phyloP scores from a whole-genome alignment of 2,797 vertebrate genomes.

The Zalophus californianus region DNA sequence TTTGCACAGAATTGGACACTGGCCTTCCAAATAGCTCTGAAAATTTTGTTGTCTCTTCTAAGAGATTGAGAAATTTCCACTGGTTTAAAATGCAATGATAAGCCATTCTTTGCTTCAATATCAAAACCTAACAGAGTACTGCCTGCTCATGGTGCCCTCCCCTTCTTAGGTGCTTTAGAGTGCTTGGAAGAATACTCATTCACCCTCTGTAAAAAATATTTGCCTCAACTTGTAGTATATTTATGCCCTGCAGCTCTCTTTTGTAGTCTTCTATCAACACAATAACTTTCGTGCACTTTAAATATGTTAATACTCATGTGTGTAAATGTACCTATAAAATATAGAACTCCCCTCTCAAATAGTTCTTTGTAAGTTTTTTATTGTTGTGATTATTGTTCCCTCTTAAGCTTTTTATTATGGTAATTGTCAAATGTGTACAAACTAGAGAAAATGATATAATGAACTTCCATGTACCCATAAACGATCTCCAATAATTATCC shows the following conservation, averaged over 20 bases:
- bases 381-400: conserved; percentile 30
- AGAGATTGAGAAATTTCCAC: not conserved
- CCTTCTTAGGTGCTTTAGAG: not conserved
- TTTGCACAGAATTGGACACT: not conserved
- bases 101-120: not conserved
- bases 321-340: not conserved
- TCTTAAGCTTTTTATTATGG: conserved; percentile 27
- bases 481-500: not conserved
- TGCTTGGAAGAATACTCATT: not conserved
- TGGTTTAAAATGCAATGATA: not conserved
- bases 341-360: not conserved
- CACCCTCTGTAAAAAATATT: not conserved
- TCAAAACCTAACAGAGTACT: not conserved
- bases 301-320: not conserved
- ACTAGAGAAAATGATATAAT: conserved; percentile 35
- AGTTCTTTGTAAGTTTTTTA: not conserved
- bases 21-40: not conserved
- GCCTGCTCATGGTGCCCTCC: not conserved
- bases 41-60: conserved; percentile 36
- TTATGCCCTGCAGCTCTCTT: not conserved
- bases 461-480: not conserved
- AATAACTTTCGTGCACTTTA: not conserved
- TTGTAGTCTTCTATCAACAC: not conserved
- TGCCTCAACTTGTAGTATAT: not conserved
- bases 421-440: conserved; percentile 25